A percentile compares a stretch with the other conserved stretches of the same genome.
Conservation (phyloP, 2,888 invertebrate genomes). For the Ptycholaimellus sp. region DNA sequence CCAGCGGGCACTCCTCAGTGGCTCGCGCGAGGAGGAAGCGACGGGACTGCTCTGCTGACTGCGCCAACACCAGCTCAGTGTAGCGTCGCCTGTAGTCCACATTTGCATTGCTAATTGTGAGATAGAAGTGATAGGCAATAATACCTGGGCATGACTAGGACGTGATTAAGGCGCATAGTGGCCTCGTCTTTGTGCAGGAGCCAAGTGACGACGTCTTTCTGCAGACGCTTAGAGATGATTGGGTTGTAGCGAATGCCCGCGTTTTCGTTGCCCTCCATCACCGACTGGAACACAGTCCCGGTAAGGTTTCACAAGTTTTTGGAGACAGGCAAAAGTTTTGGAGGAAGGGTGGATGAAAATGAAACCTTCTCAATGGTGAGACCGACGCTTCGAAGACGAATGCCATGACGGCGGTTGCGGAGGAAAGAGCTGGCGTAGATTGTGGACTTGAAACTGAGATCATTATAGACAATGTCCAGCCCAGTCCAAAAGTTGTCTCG, state of each 20-base stretch:
- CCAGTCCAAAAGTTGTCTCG: constrained; percentile 72
- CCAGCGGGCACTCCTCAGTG: constrained; percentile 15
- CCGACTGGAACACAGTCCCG: constrained; percentile 9
- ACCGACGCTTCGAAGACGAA: constrained; percentile 23
- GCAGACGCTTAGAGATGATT: constrained; percentile 34
- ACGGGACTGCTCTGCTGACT: no score
- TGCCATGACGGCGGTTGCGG: constrained; percentile 42
- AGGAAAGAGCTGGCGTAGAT: constrained; percentile 12
- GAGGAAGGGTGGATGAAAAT: background rate
- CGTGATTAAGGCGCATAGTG: no score
- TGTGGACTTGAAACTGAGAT: constrained; percentile 49
- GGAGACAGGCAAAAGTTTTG: background rate
- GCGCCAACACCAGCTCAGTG: no score
- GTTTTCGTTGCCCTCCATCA: constrained; percentile 42
- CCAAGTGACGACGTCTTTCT: constrained; percentile 77
- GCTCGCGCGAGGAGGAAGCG: constrained; percentile 17
- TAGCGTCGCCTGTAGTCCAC: no score
- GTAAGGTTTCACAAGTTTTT: background rate
- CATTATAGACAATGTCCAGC: constrained; percentile 71
- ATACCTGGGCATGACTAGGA: no score
- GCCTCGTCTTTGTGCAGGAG: constrained; percentile 15
- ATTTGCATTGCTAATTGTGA: no score
- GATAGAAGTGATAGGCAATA: no score
- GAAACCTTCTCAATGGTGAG: constrained; percentile 36
- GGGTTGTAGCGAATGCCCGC: constrained; percentile 82